Conservation (phyloP, 1,140 invertebrate species). For the Carposina sasakii region DNA sequence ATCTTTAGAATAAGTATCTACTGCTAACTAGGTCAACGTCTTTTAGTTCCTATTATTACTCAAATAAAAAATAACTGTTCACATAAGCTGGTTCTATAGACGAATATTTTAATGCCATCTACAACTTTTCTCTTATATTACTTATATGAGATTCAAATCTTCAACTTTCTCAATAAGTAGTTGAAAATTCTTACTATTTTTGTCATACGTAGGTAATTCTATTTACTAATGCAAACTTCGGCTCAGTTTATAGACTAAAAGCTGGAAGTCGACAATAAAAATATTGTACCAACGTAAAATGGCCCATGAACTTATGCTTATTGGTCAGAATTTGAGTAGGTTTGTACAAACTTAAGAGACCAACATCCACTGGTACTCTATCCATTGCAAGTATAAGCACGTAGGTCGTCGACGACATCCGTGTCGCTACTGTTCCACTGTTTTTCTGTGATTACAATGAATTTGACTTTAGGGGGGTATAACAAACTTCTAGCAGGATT, state of each 20-base stretch:
- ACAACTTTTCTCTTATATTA: too few species aligned
- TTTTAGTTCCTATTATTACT: too few species aligned
- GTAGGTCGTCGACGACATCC: slow-evolving; percentile 49
- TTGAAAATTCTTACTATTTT: too few species aligned
- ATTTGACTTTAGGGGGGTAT: slow-evolving; percentile 29
- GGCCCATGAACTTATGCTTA: slow-evolving; percentile 17
- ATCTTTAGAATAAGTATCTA: too few species aligned
- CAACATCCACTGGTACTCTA: slow-evolving; percentile 31
- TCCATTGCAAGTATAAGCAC: slow-evolving; percentile 45
- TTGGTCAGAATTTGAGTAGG: slow-evolving; percentile 15
- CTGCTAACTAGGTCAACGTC: too few species aligned
- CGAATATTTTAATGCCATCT: too few species aligned
- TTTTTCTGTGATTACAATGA: slow-evolving; percentile 54
- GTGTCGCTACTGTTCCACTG: slow-evolving; percentile 50
- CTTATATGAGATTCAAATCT: too few species aligned
- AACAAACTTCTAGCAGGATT: too few species aligned
- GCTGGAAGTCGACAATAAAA: slow-evolving; percentile 40
- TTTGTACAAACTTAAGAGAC: slow-evolving; percentile 16
- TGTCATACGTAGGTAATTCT: too few species aligned
- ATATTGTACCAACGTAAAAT: slow-evolving; percentile 32
- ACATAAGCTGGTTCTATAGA: too few species aligned
- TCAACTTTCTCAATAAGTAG: too few species aligned
- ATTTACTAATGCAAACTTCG: slow-evolving; percentile 46
- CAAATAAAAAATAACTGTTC: too few species aligned
- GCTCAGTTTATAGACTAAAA: slow-evolving; percentile 52